phyloP scores from a whole-genome alignment of 2,888 invertebrate species.

The Lucinisca nassula region DNA sequence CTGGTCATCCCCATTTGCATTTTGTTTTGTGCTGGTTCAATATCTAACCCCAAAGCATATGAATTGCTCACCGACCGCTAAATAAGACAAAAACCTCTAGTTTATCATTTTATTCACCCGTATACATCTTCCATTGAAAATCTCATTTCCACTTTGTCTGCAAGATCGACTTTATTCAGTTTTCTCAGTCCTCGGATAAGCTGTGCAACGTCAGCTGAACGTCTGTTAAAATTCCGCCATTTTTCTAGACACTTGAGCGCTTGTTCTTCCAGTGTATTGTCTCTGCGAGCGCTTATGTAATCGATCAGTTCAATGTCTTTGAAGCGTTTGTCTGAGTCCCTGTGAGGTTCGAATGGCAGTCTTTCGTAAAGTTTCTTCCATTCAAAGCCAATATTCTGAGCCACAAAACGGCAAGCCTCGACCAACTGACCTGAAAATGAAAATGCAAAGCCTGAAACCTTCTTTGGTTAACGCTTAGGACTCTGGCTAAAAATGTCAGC shows the following conservation, averaged over 20 bases:
- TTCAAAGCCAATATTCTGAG: slow-evolving; percentile 80
- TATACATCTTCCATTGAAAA: slow-evolving; percentile 75
- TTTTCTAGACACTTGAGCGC: slow-evolving; percentile 81
- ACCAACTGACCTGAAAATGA: slow-evolving; percentile 72
- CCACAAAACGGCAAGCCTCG: slow-evolving; percentile 81
- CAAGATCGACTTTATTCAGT: slow-evolving; percentile 76
- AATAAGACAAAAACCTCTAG: too few species aligned
- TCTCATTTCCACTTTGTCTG: slow-evolving; percentile 77
- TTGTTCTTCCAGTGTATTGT: slow-evolving; percentile 77
- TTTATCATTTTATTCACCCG: slow-evolving; percentile 53
- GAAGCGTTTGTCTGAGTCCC: slow-evolving; percentile 74
- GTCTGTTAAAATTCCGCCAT: slow-evolving; percentile 81
- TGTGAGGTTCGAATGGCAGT: slow-evolving; percentile 81
- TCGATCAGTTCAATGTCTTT: slow-evolving; percentile 82
- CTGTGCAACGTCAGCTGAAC: slow-evolving; percentile 75
- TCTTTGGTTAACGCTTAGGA: too few species aligned
- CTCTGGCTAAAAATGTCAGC: too few species aligned
- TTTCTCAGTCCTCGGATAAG: slow-evolving; percentile 76
- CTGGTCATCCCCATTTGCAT: too few species aligned
- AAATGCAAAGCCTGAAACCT: too few species aligned
- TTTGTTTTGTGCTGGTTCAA: too few species aligned
- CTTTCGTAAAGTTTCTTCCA: slow-evolving; percentile 82
- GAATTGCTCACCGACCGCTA: too few species aligned
- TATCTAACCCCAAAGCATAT: too few species aligned
- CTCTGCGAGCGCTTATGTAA: slow-evolving; percentile 74